Base-by-base conservation (phyloP, 2,113 vertebrate genomes). In the Eidolon helvum region DNA sequence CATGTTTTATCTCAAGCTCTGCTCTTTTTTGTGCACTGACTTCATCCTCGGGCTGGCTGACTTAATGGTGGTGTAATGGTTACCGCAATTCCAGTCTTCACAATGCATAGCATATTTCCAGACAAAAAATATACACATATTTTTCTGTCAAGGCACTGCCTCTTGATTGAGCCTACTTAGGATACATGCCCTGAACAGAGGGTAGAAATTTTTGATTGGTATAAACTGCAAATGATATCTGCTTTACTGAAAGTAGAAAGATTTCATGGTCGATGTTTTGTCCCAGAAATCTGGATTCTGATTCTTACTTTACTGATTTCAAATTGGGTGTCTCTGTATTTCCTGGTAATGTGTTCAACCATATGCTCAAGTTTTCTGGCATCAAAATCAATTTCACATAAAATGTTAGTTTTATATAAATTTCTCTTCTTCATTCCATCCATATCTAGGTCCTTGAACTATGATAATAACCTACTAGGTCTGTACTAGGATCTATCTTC, bases 231-330 rank as follows among this genome's bases (percentile, higher is more conserved):
- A 66, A 72, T 78, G 38, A 4, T 5, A 72, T 55, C 19, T 74
- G 28, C 35, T 80, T 85, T 69, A 84, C 6, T 28, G 61, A 87
- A 87, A 87, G 18, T 19, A 83, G 43, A 87, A 77, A 83, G 9
- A 66, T 48, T 69, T 87, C 48, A 93, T 38, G 24, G 26, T 0
- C 11, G 2, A 74, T 10, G 18, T 80, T 91, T 84, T 50, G 18
- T 50, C 38, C 5, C n/a, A 43, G 12, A 90, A 94, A 90, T 87
- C 35, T 83, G 30, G n/a, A 75, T 90, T 92, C 24, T 86, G 33
- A 78, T 16, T 94, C 48, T 53, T 87, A 35, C 14, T 78, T 91
- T 85, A 66, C 10, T 90, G 30, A 90, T 87, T 87, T 96, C 78
- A 80, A 94, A 91, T 35, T 85, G 7, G 3, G 7, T 79, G 30